phyloP scores from a whole-genome alignment of 1,140 invertebrate genomes.

The Pseudomyrmex gracilis region DNA sequence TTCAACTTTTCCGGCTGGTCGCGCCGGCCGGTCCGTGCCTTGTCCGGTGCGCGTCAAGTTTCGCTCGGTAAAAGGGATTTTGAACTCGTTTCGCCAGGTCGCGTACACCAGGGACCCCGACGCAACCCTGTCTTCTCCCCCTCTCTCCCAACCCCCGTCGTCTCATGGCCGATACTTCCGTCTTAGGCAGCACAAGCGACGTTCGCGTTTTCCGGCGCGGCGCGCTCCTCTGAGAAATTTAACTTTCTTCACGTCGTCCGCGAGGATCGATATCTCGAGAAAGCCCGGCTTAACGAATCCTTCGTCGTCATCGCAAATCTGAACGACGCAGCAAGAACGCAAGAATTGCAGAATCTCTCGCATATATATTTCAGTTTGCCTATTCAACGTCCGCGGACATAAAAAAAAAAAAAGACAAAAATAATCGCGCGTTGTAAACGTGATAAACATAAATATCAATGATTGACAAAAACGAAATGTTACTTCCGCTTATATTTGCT shows the following conservation, averaged over 20 bases:
- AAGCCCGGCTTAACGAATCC: slow-evolving; percentile 66
- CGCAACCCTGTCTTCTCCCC: slow-evolving; percentile 9
- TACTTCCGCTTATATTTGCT: background rate
- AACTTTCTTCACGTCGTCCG: slow-evolving; percentile 71
- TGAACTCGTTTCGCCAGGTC: slow-evolving; percentile 70
- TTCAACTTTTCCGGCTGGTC: slow-evolving; percentile 75
- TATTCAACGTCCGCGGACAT: too few relatives aligned
- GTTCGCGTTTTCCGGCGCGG: slow-evolving; percentile 59
- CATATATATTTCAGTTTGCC: background rate
- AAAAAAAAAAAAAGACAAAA: too few relatives aligned
- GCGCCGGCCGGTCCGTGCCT: slow-evolving; percentile 38
- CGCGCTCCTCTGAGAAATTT: slow-evolving; percentile 76
- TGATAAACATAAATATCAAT: background rate
- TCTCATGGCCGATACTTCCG: slow-evolving; percentile 41
- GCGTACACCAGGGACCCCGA: slow-evolving; percentile 55
- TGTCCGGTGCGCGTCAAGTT: slow-evolving; percentile 67
- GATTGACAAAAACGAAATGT: background rate
- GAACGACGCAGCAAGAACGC: slow-evolving; percentile 3
- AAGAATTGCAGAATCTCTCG: background rate
- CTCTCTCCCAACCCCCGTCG: background rate
- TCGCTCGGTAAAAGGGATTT: slow-evolving; percentile 73
- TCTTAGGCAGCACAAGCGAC: slow-evolving; percentile 38
- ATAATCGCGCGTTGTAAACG: too few relatives aligned
- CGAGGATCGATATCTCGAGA: slow-evolving; percentile 69
- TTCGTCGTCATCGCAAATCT: slow-evolving; percentile 29